These are phyloP conservation scores for Tenualosa thibaudeaui DNA, from an alignment of 2,797 vertebrate species.

Conservation along the genomic window DNA sequence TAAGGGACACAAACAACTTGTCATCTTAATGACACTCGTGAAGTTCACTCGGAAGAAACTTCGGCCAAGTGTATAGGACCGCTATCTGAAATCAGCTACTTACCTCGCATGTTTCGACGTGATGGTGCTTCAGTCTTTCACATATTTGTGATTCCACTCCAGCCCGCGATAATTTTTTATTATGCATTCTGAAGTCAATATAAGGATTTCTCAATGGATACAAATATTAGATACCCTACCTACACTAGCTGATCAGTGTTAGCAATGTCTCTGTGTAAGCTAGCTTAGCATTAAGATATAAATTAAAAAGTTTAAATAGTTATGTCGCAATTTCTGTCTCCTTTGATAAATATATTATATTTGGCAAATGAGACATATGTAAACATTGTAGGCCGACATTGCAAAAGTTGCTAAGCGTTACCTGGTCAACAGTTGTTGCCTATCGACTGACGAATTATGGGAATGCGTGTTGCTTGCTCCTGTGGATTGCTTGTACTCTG, in stretches of 20 bases:
- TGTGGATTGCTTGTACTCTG: too few species aligned
- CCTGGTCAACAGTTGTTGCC: too few species aligned
- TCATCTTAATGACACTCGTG: not conserved
- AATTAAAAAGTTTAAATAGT: not conserved
- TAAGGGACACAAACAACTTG: not conserved
- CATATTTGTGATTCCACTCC: constrained; percentile 72
- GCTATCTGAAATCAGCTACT: constrained; percentile 27
- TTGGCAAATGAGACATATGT: too few species aligned
- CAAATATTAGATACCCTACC: not conserved
- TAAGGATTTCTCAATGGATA: not conserved
- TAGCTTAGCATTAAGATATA: not conserved
- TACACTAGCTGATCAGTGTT: not conserved
- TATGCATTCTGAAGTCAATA: constrained; percentile 61
- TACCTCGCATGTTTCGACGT: constrained; percentile 78
- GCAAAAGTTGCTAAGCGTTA: too few species aligned
- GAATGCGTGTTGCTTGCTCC: not conserved
- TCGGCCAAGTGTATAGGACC: too few species aligned
- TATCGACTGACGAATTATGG: not conserved
- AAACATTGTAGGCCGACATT: too few species aligned
- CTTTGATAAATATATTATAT: too few species aligned
- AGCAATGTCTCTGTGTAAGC: not conserved
- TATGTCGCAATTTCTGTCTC: too few species aligned
- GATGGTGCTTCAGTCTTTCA: constrained; percentile 73
- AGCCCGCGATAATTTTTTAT: constrained; percentile 75
- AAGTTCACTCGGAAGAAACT: not conserved